A percentile compares a stretch with the other conserved stretches of the same genome.
Evolutionary conservation across 1,140 invertebrate species (phyloP).

Genomic region (Hycleus phaleratus): DNA sequence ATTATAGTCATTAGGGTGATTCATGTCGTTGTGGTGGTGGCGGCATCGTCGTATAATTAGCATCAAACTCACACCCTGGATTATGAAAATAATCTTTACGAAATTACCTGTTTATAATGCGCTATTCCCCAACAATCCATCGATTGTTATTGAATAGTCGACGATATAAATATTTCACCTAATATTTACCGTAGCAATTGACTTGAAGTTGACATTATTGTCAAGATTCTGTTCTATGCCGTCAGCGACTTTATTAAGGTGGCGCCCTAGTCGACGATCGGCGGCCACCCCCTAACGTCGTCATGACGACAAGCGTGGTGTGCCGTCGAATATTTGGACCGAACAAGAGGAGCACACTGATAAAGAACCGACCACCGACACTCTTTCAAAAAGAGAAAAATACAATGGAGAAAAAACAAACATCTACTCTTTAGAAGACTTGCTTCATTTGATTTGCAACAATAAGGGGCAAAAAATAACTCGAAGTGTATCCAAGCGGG

Average conservation of each 20-base stretch:
- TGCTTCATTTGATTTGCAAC: neutral
- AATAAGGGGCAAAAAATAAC: neutral
- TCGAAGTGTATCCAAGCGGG: neutral
- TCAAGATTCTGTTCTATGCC: slow-evolving; percentile 9
- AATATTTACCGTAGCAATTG: slow-evolving; percentile 20
- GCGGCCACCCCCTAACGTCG: slow-evolving; percentile 5
- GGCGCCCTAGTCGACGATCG: neutral
- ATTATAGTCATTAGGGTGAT: slow-evolving; percentile 25
- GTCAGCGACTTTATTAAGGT: slow-evolving; percentile 18
- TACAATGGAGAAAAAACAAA: neutral
- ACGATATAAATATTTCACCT: slow-evolving; percentile 17
- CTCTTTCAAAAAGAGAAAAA: neutral
- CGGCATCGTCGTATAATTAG: slow-evolving; percentile 16
- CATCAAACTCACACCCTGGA: slow-evolving; percentile 2
- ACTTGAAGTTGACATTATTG: slow-evolving; percentile 20
- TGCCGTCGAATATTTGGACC: slow-evolving; percentile 12
- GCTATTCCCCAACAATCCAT: no score
- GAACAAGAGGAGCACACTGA: slow-evolving; percentile 4
- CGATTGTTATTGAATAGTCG: neutral
- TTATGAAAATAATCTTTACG: slow-evolving; percentile 12
- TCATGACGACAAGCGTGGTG: slow-evolving; percentile 6
- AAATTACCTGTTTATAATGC: neutral
- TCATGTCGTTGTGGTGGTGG: slow-evolving; percentile 18
- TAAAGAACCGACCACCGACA: slow-evolving; percentile 3
- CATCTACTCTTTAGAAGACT: neutral